Conservation (phyloP, 2,113 vertebrate genomes). For the Chamaea fasciata region DNA sequence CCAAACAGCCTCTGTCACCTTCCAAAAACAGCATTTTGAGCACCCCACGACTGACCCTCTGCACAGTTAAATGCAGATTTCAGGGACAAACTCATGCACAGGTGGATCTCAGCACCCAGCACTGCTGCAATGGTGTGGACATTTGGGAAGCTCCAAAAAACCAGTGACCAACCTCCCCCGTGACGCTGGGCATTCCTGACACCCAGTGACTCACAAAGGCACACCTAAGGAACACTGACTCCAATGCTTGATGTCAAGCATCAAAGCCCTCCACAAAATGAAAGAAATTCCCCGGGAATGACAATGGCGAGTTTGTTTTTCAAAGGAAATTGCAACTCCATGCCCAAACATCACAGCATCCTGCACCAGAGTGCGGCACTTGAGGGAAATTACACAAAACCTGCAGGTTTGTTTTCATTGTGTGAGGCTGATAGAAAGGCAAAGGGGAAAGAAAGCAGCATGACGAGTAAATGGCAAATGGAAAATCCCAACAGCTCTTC, state of each 20-base stretch:
- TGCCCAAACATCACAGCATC: neutral
- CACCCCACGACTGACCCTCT: rapidly evolving
- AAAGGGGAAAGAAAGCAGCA: neutral
- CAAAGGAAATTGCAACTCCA: neutral
- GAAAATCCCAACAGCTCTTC: constrained; percentile 49
- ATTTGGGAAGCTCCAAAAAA: neutral
- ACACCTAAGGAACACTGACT: neutral
- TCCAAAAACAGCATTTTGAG: neutral
- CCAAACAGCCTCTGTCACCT: neutral
- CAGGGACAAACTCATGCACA: neutral
- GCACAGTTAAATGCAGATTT: neutral
- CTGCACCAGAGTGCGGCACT: neutral
- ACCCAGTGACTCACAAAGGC: neutral
- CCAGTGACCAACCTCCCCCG: neutral
- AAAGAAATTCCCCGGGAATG: neutral
- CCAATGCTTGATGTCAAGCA: neutral
- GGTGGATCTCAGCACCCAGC: neutral
- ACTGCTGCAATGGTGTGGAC: neutral
- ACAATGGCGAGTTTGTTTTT: constrained; percentile 1
- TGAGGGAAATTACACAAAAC: neutral
- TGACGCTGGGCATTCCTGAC: rapidly evolving
- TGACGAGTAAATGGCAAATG: neutral
- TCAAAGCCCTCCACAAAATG: constrained; percentile 28
- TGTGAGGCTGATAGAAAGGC: neutral
- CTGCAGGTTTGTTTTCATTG: neutral